Evolutionary conservation across 2,888 invertebrate species (phyloP).

Genomic region (Aspidiotus destructor): DNA sequence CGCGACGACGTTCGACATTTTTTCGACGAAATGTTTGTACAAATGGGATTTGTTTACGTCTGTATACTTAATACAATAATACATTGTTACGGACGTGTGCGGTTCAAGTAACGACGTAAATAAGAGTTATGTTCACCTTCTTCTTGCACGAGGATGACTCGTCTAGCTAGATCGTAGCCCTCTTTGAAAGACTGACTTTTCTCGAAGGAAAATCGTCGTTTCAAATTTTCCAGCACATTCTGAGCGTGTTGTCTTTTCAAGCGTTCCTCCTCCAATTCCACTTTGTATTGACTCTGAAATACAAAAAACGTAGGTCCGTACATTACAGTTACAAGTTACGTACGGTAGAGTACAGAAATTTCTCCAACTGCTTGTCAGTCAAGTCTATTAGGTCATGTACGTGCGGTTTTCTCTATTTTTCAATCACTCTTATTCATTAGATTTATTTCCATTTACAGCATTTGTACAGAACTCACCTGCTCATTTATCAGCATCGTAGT

Average conservation of each 20-base stretch:
- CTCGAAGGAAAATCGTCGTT: constrained; percentile 27
- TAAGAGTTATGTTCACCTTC: constrained; percentile 27
- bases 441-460: too few species aligned
- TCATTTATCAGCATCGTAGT: constrained; percentile 18
- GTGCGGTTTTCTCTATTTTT: too few species aligned
- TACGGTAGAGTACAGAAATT: neutral
- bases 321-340: neutral
- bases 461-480: constrained; percentile 6
- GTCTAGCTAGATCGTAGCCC: constrained; percentile 34
- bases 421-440: too few species aligned
- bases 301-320: neutral
- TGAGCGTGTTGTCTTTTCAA: constrained; percentile 21
- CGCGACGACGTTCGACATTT: neutral
- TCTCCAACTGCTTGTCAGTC: neutral
- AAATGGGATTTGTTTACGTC: neutral
- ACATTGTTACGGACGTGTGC: neutral
- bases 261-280: constrained; percentile 21
- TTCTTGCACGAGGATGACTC: constrained; percentile 32
- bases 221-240: constrained; percentile 9
- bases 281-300: constrained; percentile 20
- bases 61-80: neutral
- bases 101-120: neutral
- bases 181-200: constrained; percentile 34
- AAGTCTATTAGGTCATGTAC: too few species aligned
- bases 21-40: neutral